Conservation (phyloP, 2,888 invertebrate genomes). For the Habroteleia sp. region DNA sequence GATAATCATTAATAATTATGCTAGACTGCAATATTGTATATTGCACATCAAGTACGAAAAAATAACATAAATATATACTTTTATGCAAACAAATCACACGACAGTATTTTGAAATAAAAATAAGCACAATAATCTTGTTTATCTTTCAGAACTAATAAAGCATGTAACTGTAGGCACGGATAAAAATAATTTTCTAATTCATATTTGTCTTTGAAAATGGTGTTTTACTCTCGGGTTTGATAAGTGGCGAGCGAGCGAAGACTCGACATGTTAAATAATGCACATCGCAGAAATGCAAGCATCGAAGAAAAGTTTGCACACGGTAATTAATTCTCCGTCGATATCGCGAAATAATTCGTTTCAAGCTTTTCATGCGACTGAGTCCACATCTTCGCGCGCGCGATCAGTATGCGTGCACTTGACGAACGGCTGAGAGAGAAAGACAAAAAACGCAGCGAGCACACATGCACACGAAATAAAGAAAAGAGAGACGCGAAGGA, state of each 20-base stretch:
- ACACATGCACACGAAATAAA: conserved; percentile 1
- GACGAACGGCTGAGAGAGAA: conserved; percentile 33
- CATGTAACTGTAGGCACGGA: conserved; percentile 5
- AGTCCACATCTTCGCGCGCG: conserved; percentile 45
- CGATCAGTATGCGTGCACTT: conserved; percentile 51
- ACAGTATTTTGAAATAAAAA: too few species aligned
- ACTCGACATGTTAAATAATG: conserved; percentile 45
- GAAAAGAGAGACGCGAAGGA: background rate
- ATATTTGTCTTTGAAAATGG: conserved; percentile 25
- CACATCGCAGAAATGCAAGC: conserved; percentile 45
- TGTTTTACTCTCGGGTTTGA: conserved; percentile 11
- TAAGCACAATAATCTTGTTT: too few species aligned
- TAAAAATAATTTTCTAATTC: conserved; percentile 17
- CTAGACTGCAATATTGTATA: too few species aligned
- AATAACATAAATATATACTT: too few species aligned
- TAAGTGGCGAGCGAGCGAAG: conserved; percentile 24
- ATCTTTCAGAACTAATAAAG: too few species aligned
- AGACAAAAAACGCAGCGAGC: conserved; percentile 33
- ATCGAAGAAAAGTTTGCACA: conserved; percentile 58
- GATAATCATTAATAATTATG: too few species aligned
- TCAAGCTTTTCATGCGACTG: conserved; percentile 53
- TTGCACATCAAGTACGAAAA: too few species aligned
- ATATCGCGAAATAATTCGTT: conserved; percentile 59
- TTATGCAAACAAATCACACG: too few species aligned
- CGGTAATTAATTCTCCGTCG: conserved; percentile 60